Evolutionary conservation across 2,888 invertebrate genomes (phyloP).

Genomic region (Seira sanloemensis): DNA sequence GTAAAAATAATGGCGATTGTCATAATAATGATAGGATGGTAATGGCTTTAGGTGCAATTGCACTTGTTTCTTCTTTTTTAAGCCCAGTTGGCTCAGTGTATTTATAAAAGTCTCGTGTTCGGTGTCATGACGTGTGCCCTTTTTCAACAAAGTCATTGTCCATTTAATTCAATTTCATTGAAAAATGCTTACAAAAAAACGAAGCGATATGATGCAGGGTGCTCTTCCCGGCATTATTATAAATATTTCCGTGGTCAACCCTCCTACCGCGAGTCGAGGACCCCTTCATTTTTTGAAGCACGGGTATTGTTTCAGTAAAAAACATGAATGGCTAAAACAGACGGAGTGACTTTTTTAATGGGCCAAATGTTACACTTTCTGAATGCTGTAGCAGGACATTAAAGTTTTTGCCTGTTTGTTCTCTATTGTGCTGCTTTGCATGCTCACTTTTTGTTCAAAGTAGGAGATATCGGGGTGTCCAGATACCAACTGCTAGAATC

Average conservation of each 20-base stretch:
- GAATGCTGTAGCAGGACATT: background rate
- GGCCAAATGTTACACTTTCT: conserved; percentile 56
- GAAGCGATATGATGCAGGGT: conserved; percentile 49
- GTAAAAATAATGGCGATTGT: conserved; percentile 27
- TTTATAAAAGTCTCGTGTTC: too few relatives aligned
- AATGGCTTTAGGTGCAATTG: conserved; percentile 9
- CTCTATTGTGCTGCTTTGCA: background rate
- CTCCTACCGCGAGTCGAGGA: background rate
- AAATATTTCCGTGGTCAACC: conserved; percentile 2
- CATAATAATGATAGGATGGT: conserved; percentile 31
- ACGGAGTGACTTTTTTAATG: conserved; percentile 64
- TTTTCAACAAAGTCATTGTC: conserved; percentile 57
- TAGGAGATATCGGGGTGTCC: conserved; percentile 2
- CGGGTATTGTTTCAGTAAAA: conserved; percentile 43
- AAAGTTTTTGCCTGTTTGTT: background rate
- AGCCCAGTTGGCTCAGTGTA: background rate
- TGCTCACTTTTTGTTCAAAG: background rate
- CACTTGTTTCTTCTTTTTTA: background rate
- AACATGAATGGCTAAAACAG: conserved; percentile 48
- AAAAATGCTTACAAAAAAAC: conserved; percentile 14
- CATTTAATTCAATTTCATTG: conserved; percentile 59
- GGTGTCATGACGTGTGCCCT: conserved; percentile 45
- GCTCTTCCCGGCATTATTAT: conserved; percentile 18
- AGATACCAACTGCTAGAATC: background rate
- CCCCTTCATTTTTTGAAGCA: conserved; percentile 26